Evolutionary conservation across 2,113 vertebrate species (phyloP).

Genomic region (Rattus norvegicus): DNA sequence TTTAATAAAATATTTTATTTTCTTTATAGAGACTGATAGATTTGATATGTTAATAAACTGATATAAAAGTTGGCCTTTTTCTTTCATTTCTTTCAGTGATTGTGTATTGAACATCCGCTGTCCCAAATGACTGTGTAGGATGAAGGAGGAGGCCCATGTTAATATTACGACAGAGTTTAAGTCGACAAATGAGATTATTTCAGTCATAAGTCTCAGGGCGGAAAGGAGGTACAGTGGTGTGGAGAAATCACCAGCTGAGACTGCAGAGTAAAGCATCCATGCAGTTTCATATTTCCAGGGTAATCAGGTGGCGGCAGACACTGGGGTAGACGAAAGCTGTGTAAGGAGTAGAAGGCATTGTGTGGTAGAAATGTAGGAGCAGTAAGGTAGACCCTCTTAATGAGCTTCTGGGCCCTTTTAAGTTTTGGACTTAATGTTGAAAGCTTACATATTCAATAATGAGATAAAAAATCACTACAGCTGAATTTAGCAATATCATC

Average conservation of each 20-base stretch:
- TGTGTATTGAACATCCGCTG: neutral
- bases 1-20: slow-evolving; percentile 1
- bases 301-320: neutral
- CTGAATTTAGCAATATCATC: slow-evolving; percentile 1
- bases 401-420: slow-evolving; percentile 16
- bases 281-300: neutral
- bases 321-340: neutral
- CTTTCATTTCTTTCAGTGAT: neutral
- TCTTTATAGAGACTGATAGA: neutral
- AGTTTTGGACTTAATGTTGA: neutral
- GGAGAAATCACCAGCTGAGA: neutral
- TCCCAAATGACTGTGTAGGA: neutral
- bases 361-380: neutral
- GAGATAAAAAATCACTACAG: neutral
- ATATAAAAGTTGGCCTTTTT: neutral
- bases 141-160: neutral
- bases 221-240: neutral
- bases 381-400: neutral
- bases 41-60: neutral
- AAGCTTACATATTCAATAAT: neutral
- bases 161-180: neutral
- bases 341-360: neutral
- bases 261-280: neutral
- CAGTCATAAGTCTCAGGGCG: slow-evolving; percentile 12
- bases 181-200: slow-evolving; percentile 31